These are phyloP conservation scores for Hyles vespertilio DNA, from an alignment of 1,140 invertebrate species.

Conservation along the genomic window DNA sequence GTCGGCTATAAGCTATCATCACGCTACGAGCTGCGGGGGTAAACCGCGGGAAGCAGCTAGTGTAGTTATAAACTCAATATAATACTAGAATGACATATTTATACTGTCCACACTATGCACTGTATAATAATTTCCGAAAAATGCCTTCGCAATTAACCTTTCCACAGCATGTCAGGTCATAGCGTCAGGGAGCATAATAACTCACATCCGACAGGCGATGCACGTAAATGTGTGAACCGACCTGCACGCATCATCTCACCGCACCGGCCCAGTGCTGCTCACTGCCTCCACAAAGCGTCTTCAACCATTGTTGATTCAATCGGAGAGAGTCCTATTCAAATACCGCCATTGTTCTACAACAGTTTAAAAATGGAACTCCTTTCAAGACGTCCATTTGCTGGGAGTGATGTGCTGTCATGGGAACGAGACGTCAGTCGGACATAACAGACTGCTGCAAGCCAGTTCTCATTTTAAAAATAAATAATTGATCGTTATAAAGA, in stretches of 20 bases:
- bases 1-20: too few species aligned
- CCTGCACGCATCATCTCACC: not conserved
- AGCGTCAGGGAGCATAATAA: too few species aligned
- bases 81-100: too few species aligned
- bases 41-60: too few species aligned
- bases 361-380: conserved; percentile 44
- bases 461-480: not conserved
- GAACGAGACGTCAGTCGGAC: conserved; percentile 11
- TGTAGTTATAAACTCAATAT: too few species aligned
- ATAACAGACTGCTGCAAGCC: conserved; percentile 14
- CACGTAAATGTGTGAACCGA: not conserved
- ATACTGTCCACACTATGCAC: too few species aligned
- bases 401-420: conserved; percentile 26
- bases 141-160: too few species aligned
- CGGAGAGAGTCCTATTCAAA: conserved; percentile 50
- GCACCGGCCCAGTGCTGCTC: conserved; percentile 6
- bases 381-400: conserved; percentile 24
- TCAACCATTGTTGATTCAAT: conserved; percentile 52
- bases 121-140: too few species aligned
- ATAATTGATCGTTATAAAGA: not conserved
- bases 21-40: too few species aligned
- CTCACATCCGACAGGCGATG: too few species aligned
- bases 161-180: too few species aligned
- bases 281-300: conserved; percentile 20
- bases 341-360: conserved; percentile 47